Conservation (phyloP, 2,888 invertebrate species). For the Drosophila prolongata region DNA sequence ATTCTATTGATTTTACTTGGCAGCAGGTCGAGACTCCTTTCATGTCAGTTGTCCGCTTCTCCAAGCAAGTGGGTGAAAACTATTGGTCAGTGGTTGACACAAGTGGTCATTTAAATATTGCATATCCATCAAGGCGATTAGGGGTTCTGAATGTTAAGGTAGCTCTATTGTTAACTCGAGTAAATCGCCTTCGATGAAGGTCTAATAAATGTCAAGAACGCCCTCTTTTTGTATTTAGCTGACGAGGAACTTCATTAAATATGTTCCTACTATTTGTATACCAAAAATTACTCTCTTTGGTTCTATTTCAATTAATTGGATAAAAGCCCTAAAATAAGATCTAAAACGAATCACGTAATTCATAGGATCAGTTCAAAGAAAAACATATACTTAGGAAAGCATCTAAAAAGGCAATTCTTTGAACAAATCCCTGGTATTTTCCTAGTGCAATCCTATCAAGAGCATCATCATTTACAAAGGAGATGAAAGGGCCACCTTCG, state of each 20-base stretch:
- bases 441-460: slow-evolving; percentile 5
- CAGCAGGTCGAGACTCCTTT: background rate
- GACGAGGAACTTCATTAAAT: too few species aligned
- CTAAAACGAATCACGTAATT: too few species aligned
- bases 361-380: too few species aligned
- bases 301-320: too few species aligned
- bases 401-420: slow-evolving; percentile 4
- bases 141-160: background rate
- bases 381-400: background rate
- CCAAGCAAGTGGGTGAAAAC: slow-evolving; percentile 11
- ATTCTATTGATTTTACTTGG: slow-evolving; percentile 66
- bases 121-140: slow-evolving; percentile 15
- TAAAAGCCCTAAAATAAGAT: too few species aligned
- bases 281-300: too few species aligned
- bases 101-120: slow-evolving; percentile 19
- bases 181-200: background rate
- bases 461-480: background rate
- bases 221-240: background rate
- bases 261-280: too few species aligned
- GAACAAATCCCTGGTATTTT: background rate
- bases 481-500: slow-evolving; percentile 22
- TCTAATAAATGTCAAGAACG: background rate
- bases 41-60: background rate
- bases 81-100: slow-evolving; percentile 21
- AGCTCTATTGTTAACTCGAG: background rate